These are phyloP conservation scores for Mesoclemmys tuberculata DNA, from an alignment of 2,113 vertebrate genomes.

Conservation along the genomic window DNA sequence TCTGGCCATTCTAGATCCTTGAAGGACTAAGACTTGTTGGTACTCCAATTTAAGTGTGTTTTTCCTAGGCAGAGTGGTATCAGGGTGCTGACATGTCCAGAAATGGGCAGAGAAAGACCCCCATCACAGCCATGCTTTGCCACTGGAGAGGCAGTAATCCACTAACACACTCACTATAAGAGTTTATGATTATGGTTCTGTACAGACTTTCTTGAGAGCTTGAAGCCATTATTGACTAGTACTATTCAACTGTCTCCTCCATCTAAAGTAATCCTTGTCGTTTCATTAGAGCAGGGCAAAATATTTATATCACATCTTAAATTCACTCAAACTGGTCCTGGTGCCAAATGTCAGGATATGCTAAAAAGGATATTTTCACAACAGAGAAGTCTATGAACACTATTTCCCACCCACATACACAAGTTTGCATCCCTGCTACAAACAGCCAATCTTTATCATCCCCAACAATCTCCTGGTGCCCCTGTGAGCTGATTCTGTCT, in stretches of 20 bases:
- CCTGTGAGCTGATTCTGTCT: no score
- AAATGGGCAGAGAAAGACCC: no score
- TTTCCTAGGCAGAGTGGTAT: no score
- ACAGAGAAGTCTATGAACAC: neutral
- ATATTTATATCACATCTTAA: neutral
- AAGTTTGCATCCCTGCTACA: neutral
- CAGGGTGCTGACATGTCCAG: no score
- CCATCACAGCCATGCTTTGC: neutral
- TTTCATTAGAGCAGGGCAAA: neutral
- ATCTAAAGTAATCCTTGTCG: neutral
- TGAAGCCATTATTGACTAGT: neutral
- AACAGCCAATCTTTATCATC: neutral
- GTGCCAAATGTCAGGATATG: neutral
- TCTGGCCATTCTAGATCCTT: no score
- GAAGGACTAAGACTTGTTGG: no score
- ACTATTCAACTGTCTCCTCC: neutral
- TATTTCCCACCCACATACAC: no score
- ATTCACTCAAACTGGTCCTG: neutral
- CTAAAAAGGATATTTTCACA: neutral
- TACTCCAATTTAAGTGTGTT: no score
- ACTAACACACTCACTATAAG: neutral
- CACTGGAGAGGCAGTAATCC: neutral
- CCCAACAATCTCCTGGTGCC: neutral
- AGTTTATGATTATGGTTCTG: neutral
- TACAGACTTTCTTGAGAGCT: neutral